Base-by-base conservation (phyloP, 2,888 invertebrate species). In the Periphyllus acericola region DNA sequence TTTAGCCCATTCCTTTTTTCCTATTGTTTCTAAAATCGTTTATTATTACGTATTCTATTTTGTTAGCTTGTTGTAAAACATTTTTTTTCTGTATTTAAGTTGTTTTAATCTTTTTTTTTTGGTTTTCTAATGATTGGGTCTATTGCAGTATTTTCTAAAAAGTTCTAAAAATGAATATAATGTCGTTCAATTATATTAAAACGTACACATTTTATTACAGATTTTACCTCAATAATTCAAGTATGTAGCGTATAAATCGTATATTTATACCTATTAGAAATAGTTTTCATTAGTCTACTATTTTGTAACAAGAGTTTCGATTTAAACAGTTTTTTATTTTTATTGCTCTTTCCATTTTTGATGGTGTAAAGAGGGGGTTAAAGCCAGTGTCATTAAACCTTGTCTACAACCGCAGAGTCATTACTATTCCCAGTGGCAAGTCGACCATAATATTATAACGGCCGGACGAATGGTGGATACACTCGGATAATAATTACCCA, bases 371-470 rank as follows among this genome's bases (percentile, higher is more conserved):
- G 11, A 3, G 29, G 46, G 14, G 46, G 32, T 46, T 78, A 66
- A 66, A 78, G n/a, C n/a, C 79, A 40, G 81, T 81, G 80, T 81
- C 87, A 87, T 87, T 87, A 87, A 87, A 87, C 81, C 87, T 72
- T 40, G 75, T 80, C 60, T 72, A 87, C 87, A 87, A 87, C 87
- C 87, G 81, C 87, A 87, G 87, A 87, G 87, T 87, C 87, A 87
- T 87, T 87, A 87, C 81, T 87, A 87, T 87, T 87, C 87, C 87
- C 87, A 81, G 87, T 87, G 87, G 87, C 74, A 81, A 87, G 87
- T 87, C 87, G 81, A 81, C 87, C 87, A 87, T 87, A 80, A 87
- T 87, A 87, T 81, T 87, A 81, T 60, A 81, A 81, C 87, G 87
- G 81, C 81, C 52, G 75, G 81, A 81, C 81, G 87, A 87, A 81